Evolutionary conservation across 2,888 invertebrate species (phyloP), one percentile per base, ranked within the genome.

Genomic region (Zele albiditarsus): DNA sequence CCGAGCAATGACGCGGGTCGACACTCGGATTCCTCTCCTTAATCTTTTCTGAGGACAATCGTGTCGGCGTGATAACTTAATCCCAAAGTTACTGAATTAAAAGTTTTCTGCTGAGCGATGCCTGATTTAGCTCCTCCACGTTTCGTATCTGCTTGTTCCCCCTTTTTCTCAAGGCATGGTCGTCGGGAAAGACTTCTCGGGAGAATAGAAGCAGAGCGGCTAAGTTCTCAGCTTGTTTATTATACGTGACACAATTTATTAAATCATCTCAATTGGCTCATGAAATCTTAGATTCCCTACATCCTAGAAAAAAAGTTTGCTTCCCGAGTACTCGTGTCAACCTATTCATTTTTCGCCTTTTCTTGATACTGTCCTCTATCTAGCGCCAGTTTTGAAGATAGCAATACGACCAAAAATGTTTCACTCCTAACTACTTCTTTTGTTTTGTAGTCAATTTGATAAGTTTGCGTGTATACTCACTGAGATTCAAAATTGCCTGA

Each of bases 11-110:
- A 53, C 53, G 8, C 20, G n/a, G 20, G 42, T 12, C 42, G 42
- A 8, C 53, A n/a, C 23, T 23, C 62, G 25, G 12, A 27, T n/a
- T 62, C 12, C n/a, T 31, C 84, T 85, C 85, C 85, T 85, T 87
- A 86, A 86, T 86, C 87, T 86, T 84, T 85, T 83, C 82, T 82
- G 83, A 86, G 38, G 87, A 88, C 87, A 87, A 88, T 86, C 85
- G 85, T 84, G 84, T 82, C 83, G 83, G 84, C 84, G 85, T 86
- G 87, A 88, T 88, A 88, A 88, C 88, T 88, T 88, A 88, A 88
- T 88, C 88, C 87, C 78, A 82, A 85, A 87, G 87, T 86, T 87
- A 86, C 86, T 84, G 86, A 86, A 87, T 87, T 87, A 87, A 88
- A 88, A 88, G 88, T 88, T 88, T 86, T 85, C 84, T 82, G 83